phyloP scores from a whole-genome alignment of 2,113 vertebrate genomes.

The Takifugu bimaculatus region DNA sequence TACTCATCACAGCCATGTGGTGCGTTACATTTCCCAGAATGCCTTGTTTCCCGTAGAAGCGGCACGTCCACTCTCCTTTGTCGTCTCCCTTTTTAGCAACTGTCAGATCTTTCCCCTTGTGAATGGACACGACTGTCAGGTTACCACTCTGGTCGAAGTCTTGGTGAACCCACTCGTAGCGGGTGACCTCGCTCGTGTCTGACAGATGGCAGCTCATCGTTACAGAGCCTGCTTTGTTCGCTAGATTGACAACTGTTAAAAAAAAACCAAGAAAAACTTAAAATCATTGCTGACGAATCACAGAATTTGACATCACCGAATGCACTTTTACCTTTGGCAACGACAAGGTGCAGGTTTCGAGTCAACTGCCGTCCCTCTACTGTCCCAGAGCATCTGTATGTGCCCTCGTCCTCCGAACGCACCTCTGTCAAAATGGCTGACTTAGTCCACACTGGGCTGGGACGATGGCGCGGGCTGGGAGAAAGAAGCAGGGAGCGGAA shows the following conservation, averaged over 20 bases:
- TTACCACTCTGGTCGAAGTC: constrained; percentile 45
- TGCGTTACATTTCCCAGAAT: constrained; percentile 67
- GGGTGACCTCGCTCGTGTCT: constrained; percentile 43
- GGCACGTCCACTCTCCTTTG: constrained; percentile 60
- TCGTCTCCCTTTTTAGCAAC: constrained; percentile 20
- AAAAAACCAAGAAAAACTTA: not conserved
- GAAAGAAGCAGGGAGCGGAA: constrained; percentile 17
- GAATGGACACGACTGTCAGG: constrained; percentile 16
- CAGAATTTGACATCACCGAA: not conserved
- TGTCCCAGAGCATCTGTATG: constrained; percentile 63
- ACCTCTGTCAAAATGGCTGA: constrained; percentile 55
- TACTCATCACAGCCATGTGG: constrained; percentile 51
- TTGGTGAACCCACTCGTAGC: constrained; percentile 66
- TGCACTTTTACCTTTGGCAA: constrained; percentile 59
- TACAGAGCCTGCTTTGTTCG: constrained; percentile 9
- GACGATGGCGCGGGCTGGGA: not conserved
- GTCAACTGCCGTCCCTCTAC: constrained; percentile 20
- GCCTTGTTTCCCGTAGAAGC: constrained; percentile 51
- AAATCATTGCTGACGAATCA: not conserved
- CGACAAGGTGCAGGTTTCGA: constrained; percentile 60
- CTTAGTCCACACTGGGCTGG: constrained; percentile 21
- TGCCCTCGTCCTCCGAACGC: constrained; percentile 49
- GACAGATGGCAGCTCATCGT: constrained; percentile 67
- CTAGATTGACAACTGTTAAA: constrained; percentile 50
- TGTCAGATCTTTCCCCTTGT: constrained; percentile 36